phyloP scores from a whole-genome alignment of 2,888 invertebrate genomes.

The Cheilosia pagana region DNA sequence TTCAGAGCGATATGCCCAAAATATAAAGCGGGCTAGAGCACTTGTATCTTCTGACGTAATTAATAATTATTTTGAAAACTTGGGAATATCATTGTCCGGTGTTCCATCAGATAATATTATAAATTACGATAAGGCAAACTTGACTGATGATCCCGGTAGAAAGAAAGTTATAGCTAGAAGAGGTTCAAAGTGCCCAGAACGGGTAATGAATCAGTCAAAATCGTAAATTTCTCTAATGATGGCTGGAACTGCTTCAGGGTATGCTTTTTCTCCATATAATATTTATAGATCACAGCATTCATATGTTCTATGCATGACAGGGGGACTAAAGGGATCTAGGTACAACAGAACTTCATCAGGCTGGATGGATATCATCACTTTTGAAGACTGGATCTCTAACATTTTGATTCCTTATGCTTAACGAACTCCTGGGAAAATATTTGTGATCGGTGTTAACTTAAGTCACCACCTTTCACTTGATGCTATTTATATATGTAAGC shows the following conservation, averaged over 20 bases:
- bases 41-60: too few species aligned
- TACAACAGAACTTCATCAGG: slow-evolving; percentile 6
- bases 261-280: slow-evolving; percentile 8
- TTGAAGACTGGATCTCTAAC: slow-evolving; percentile 4
- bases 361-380: slow-evolving; percentile 6
- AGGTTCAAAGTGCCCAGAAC: too few species aligned
- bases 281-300: slow-evolving; percentile 12
- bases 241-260: slow-evolving; percentile 22
- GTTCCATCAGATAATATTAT: too few species aligned
- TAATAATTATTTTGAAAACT: too few species aligned
- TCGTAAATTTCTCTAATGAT: neutral
- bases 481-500: neutral
- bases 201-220: too few species aligned
- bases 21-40: too few species aligned
- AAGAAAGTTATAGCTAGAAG: too few species aligned
- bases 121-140: too few species aligned
- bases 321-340: slow-evolving; percentile 3
- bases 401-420: slow-evolving; percentile 16
- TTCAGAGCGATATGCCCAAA: too few species aligned
- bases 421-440: slow-evolving; percentile 8
- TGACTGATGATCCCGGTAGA: too few species aligned
- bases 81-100: too few species aligned
- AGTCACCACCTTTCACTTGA: slow-evolving; percentile 17
- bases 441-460: slow-evolving; percentile 12
- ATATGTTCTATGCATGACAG: slow-evolving; percentile 4